Conservation (phyloP, 2,113 vertebrate species). For the Thalassarche chlororhynchos region DNA sequence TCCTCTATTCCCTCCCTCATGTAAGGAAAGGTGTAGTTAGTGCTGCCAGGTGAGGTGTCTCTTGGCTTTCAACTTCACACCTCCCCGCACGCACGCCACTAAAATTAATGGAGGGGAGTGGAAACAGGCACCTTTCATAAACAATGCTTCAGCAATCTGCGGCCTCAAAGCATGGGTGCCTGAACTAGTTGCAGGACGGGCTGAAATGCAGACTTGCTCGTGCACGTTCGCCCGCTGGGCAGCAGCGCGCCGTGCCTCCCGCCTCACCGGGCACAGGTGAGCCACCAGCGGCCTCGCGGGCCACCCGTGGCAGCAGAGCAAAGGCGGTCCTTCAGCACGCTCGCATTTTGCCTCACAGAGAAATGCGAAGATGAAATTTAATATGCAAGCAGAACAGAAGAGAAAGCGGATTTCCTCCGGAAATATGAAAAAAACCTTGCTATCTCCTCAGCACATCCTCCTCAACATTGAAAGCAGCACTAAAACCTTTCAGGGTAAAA, state of each 20-base stretch:
- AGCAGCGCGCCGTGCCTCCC: accelerated
- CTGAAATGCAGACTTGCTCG: accelerated
- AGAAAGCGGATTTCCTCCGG: background rate
- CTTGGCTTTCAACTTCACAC: background rate
- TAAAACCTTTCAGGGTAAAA: background rate
- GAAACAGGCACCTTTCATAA: background rate
- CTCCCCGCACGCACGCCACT: accelerated
- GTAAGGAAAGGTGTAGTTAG: background rate
- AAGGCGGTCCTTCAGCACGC: accelerated
- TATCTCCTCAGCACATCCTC: background rate
- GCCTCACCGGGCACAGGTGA: accelerated
- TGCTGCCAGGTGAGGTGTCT: background rate
- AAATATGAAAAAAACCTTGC: background rate
- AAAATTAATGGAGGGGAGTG: background rate
- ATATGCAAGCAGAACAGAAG: background rate
- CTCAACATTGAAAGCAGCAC: background rate
- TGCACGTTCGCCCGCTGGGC: accelerated
- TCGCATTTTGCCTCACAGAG: accelerated
- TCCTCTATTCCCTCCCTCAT: background rate
- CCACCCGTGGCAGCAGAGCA: background rate
- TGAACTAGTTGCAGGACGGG: background rate
- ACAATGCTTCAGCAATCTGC: background rate
- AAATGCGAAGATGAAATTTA: background rate
- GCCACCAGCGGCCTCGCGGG: accelerated
- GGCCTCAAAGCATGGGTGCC: accelerated